These are phyloP conservation scores for Genyomyrus donnyi DNA, from an alignment of 2,113 vertebrate species.

Conservation along the genomic window DNA sequence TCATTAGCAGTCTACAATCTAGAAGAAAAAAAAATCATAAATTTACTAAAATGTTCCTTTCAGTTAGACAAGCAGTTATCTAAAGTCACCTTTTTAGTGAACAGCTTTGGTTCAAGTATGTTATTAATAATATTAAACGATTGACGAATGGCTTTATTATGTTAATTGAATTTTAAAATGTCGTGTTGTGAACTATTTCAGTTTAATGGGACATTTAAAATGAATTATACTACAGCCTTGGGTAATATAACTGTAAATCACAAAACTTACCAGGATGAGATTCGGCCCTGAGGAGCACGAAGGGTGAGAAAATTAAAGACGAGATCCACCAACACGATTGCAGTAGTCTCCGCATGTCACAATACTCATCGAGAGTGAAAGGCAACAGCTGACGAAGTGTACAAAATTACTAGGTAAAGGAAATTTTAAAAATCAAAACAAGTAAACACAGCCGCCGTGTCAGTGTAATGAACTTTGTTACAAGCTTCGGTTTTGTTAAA, in stretches of 20 bases:
- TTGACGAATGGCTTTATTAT: background rate
- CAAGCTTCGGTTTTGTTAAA: slow-evolving; percentile 46
- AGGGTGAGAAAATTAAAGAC: slow-evolving; percentile 81
- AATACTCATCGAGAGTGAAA: slow-evolving; percentile 80
- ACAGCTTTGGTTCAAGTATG: background rate
- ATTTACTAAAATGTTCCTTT: background rate
- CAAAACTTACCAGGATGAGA: slow-evolving; percentile 82
- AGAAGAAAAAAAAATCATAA: background rate
- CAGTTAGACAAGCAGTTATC: background rate
- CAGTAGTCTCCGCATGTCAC: slow-evolving; percentile 94
- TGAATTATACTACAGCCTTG: background rate
- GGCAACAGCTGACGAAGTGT: slow-evolving; percentile 49
- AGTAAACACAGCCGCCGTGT: slow-evolving; percentile 37
- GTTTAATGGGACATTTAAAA: slow-evolving; percentile 4
- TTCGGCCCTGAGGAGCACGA: slow-evolving; percentile 77
- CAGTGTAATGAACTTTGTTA: slow-evolving; percentile 40
- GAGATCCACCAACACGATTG: slow-evolving; percentile 90
- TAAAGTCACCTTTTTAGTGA: background rate
- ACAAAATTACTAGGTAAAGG: background rate
- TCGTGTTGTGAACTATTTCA: background rate
- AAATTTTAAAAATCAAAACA: slow-evolving; percentile 26
- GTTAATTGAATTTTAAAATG: background rate
- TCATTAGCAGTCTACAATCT: background rate
- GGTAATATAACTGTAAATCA: slow-evolving; percentile 1
- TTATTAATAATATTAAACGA: background rate